A percentile compares a stretch with the other conserved stretches of the same genome.
phyloP scores from a whole-genome alignment of 1,140 invertebrate species.

The Pseudomyrmex gracilis region DNA sequence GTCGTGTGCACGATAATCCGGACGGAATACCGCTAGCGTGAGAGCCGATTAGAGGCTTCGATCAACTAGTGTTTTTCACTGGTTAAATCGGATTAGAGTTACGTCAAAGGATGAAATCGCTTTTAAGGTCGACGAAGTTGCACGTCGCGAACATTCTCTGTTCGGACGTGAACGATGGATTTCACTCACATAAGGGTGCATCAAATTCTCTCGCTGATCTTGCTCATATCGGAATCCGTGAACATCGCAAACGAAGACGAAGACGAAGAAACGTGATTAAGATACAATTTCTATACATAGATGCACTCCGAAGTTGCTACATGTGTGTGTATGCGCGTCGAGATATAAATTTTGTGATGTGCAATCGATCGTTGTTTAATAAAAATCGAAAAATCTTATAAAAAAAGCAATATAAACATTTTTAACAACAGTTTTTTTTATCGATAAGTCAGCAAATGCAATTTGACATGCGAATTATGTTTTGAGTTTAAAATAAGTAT shows the following conservation, averaged over 20 bases:
- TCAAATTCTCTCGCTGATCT: constrained; percentile 78
- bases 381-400: too few species aligned
- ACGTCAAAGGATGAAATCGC: neutral
- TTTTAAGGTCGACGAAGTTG: constrained; percentile 81
- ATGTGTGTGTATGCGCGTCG: neutral
- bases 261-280: constrained; percentile 11
- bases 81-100: constrained; percentile 62
- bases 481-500: neutral
- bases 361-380: too few species aligned
- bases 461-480: too few species aligned
- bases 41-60: constrained; percentile 76
- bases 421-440: too few species aligned
- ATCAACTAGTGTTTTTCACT: constrained; percentile 55
- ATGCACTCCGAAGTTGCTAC: too few species aligned
- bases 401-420: too few species aligned
- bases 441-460: too few species aligned
- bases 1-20: constrained; percentile 72
- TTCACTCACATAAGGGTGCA: constrained; percentile 77
- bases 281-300: too few species aligned
- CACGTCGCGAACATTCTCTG: constrained; percentile 68
- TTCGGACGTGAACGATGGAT: constrained; percentile 78
- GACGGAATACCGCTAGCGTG: constrained; percentile 65
- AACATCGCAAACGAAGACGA: constrained; percentile 50
- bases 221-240: constrained; percentile 53
- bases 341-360: neutral